phyloP scores from a whole-genome alignment of 2,113 vertebrate genomes.

The Leuciscus idus region DNA sequence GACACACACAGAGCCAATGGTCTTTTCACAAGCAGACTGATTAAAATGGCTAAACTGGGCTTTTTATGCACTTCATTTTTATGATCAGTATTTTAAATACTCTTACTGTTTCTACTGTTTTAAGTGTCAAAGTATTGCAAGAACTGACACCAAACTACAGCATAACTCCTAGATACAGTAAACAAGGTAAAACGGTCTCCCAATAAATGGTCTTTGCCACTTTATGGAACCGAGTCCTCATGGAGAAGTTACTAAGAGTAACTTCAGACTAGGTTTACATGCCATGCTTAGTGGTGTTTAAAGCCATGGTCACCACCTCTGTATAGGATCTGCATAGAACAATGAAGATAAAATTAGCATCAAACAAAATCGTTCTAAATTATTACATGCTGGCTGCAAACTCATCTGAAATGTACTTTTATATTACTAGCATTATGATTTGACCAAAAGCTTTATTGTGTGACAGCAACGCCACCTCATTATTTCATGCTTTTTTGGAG shows the following conservation, averaged over 20 bases:
- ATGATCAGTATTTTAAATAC: neutral
- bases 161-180: neutral
- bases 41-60: neutral
- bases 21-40: conserved; percentile 79
- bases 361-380: conserved; percentile 28
- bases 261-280: conserved; percentile 49
- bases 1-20: conserved; percentile 68
- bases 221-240: conserved; percentile 18
- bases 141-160: conserved; percentile 3
- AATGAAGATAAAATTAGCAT: conserved; percentile 36
- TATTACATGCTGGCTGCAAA: conserved; percentile 46
- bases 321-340: conserved; percentile 38
- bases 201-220: conserved; percentile 1
- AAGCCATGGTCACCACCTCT: conserved; percentile 44
- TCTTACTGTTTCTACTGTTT: neutral
- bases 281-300: conserved; percentile 46
- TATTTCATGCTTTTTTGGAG: conserved; percentile 45
- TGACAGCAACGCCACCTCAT: conserved; percentile 38
- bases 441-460: conserved; percentile 34
- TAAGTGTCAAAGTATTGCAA: neutral
- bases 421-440: conserved; percentile 28
- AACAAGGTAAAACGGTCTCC: neutral
- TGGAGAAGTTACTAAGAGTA: conserved; percentile 47
- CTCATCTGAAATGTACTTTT: neutral
- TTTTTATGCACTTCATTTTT: neutral